Evolutionary conservation across 1,140 invertebrate genomes (phyloP).

Genomic region (Mamestra configurata): DNA sequence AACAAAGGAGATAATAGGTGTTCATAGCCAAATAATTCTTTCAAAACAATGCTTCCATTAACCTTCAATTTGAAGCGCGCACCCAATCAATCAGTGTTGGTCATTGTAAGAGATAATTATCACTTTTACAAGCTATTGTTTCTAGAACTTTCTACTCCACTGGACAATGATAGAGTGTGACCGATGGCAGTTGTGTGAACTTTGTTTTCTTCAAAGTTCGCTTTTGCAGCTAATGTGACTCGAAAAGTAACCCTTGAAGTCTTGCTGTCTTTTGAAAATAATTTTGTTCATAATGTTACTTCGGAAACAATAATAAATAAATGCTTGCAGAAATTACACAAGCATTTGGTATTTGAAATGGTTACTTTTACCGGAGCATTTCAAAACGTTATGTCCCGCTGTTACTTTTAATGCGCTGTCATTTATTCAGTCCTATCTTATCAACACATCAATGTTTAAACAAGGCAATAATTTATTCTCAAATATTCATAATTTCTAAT

Average conservation of each 20-base stretch:
- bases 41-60: slow-evolving; percentile 30
- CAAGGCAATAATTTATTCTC: slow-evolving; percentile 12
- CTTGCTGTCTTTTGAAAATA: too few relatives aligned
- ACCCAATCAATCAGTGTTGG: slow-evolving; percentile 34
- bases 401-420: slow-evolving; percentile 9
- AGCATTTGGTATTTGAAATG: background rate
- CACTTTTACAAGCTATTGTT: slow-evolving; percentile 40
- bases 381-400: background rate
- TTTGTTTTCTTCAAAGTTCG: slow-evolving; percentile 18
- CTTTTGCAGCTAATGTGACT: background rate
- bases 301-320: too few relatives aligned
- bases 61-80: slow-evolving; percentile 4
- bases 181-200: background rate
- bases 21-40: slow-evolving; percentile 4
- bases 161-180: slow-evolving; percentile 42
- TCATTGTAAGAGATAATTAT: slow-evolving; percentile 36
- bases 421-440: slow-evolving; percentile 20
- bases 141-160: slow-evolving; percentile 43
- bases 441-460: background rate
- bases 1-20: background rate
- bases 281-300: too few relatives aligned
- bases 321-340: too few relatives aligned
- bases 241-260: background rate
- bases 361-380: background rate
- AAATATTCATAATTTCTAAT: background rate